Evolutionary conservation across 1,140 invertebrate species (phyloP).

Genomic region (Physella acuta): DNA sequence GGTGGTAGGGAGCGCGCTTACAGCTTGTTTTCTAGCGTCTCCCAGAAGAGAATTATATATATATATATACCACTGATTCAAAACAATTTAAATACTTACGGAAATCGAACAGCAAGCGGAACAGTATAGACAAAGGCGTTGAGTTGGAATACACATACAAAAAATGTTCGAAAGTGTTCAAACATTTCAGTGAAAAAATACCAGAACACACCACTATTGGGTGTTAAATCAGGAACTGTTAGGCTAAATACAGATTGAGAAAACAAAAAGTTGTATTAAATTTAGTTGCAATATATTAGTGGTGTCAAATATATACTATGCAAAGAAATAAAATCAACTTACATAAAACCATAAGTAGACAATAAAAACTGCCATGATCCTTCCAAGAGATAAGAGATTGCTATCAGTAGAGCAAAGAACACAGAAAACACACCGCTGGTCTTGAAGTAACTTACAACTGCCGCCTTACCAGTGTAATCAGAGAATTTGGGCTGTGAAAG

Average conservation of each 20-base stretch:
- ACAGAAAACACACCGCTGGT: conserved; percentile 38
- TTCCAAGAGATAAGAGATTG: conserved; percentile 60
- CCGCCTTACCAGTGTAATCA: conserved; percentile 22
- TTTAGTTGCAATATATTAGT: neutral
- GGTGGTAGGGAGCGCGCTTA: too few relatives aligned
- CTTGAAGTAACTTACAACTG: conserved; percentile 30
- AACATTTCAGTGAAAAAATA: conserved; percentile 99
- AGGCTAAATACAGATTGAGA: conserved; percentile 50
- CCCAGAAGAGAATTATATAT: too few relatives aligned
- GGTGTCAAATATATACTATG: too few relatives aligned
- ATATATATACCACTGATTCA: neutral
- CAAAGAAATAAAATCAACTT: neutral
- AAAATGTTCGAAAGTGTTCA: conserved; percentile 93
- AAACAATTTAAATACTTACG: conserved; percentile 58
- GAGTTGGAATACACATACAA: conserved; percentile 95
- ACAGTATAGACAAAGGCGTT: conserved; percentile 91
- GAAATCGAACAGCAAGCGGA: conserved; percentile 82
- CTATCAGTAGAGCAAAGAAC: conserved; percentile 48
- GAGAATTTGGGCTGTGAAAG: conserved; percentile 7
- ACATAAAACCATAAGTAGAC: conserved; percentile 81
- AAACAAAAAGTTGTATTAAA: neutral
- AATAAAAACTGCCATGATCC: conserved; percentile 75
- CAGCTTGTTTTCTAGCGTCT: too few relatives aligned
- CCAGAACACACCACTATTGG: conserved; percentile 98
- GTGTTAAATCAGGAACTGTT: conserved; percentile 86